A percentile compares a stretch with the other conserved stretches of the same genome.
Evolutionary conservation across 2,113 vertebrate species (phyloP).

Genomic region (Elgaria multicarinata): DNA sequence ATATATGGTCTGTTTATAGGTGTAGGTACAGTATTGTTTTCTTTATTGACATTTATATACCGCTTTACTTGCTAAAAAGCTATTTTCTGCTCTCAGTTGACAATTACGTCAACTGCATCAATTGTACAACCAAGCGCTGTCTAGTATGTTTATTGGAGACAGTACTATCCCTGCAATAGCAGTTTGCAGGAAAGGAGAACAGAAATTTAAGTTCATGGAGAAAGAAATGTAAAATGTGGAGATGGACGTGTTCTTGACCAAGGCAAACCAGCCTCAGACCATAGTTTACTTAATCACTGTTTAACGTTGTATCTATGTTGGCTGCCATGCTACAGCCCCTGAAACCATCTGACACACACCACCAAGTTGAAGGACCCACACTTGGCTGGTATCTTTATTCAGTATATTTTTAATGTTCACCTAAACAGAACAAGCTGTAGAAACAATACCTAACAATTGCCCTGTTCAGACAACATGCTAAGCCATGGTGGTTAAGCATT

Average conservation of each 20-base stretch:
- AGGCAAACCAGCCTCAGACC: neutral
- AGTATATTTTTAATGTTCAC: neutral
- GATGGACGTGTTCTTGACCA: neutral
- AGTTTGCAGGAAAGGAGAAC: neutral
- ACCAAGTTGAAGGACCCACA: neutral
- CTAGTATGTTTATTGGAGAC: neutral
- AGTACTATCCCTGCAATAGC: neutral
- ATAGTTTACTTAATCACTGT: neutral
- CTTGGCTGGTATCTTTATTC: neutral
- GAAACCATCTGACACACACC: neutral
- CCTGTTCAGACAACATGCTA: too few relatives aligned
- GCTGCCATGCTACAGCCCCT: neutral
- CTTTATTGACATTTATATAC: too few relatives aligned
- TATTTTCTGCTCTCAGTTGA: neutral
- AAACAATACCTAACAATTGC: too few relatives aligned
- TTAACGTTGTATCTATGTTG: neutral
- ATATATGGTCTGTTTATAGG: neutral
- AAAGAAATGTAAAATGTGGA: neutral
- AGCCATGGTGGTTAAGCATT: too few relatives aligned
- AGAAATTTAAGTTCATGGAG: neutral
- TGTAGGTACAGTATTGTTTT: neutral
- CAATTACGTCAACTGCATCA: neutral
- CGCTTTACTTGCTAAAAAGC: too few relatives aligned
- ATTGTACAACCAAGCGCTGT: neutral
- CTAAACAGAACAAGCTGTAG: too few relatives aligned